These are phyloP conservation scores for Agrenia bidenticulata DNA, from an alignment of 2,888 invertebrate species.

Conservation along the genomic window DNA sequence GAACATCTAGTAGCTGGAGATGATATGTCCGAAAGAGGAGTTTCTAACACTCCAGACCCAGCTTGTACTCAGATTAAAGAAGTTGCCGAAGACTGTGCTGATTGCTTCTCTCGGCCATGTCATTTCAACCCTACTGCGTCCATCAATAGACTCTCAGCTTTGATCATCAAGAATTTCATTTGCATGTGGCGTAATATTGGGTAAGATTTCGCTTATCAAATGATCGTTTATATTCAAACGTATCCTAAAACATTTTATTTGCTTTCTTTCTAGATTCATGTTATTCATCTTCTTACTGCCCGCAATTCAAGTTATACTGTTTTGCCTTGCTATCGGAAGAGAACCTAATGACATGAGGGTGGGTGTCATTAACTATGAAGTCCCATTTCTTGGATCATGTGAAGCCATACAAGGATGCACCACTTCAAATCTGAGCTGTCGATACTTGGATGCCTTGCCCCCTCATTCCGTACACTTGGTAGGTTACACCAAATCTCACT, in stretches of 20 bases:
- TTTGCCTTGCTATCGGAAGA: constrained; percentile 86
- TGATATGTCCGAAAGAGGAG: constrained; percentile 46
- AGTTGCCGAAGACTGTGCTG: constrained; percentile 44
- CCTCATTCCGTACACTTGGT: constrained; percentile 70
- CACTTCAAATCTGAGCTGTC: constrained; percentile 72
- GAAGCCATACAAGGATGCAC: constrained; percentile 67
- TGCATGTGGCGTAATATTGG: constrained; percentile 91
- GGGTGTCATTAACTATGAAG: constrained; percentile 81
- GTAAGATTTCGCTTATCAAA: constrained; percentile 58
- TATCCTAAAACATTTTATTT: background rate
- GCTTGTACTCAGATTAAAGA: constrained; percentile 7
- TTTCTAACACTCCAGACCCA: constrained; percentile 11
- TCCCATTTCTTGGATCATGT: constrained; percentile 56
- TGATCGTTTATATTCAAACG: background rate
- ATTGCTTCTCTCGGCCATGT: constrained; percentile 37
- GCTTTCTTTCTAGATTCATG: constrained; percentile 69
- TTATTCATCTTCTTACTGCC: constrained; percentile 90
- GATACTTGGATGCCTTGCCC: constrained; percentile 74
- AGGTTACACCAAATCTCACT: constrained; percentile 54
- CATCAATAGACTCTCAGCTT: constrained; percentile 60
- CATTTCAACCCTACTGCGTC: constrained; percentile 35
- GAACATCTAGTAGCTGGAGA: constrained; percentile 76
- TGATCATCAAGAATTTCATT: constrained; percentile 84
- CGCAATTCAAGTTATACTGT: constrained; percentile 90
- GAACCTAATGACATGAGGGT: constrained; percentile 79